Percentiles rank a stretch among this genome's conserved stretches.
These are phyloP conservation scores for Perithous albicinctus DNA, from an alignment of 2,888 invertebrate species.

Conservation along the genomic window DNA sequence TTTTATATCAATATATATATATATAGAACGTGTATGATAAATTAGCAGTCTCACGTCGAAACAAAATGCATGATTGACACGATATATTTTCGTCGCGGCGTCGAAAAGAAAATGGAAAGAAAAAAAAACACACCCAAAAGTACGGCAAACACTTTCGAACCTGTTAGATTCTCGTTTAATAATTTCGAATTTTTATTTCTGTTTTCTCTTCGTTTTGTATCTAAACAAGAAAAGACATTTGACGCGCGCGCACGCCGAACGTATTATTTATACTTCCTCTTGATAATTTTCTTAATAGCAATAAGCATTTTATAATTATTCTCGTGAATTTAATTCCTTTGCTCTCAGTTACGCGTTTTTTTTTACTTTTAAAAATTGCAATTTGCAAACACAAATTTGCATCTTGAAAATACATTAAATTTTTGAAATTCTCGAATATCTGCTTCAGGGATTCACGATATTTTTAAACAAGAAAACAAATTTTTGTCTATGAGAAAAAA, in stretches of 20 bases:
- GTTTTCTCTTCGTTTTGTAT: slow-evolving; percentile 57
- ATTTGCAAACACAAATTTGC: too few species aligned
- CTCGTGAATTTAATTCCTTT: slow-evolving; percentile 44
- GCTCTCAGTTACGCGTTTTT: background rate
- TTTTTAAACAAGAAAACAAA: background rate
- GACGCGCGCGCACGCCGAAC: too few species aligned
- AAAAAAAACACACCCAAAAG: too few species aligned
- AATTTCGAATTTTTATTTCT: slow-evolving; percentile 52
- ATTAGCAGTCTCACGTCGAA: slow-evolving; percentile 25
- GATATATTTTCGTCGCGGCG: slow-evolving; percentile 14
- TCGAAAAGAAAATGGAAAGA: slow-evolving; percentile 50
- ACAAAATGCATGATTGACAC: slow-evolving; percentile 36
- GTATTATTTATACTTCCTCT: slow-evolving; percentile 56
- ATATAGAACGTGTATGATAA: slow-evolving; percentile 47
- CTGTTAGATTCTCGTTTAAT: slow-evolving; percentile 35
- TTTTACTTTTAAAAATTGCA: background rate
- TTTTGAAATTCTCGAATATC: background rate
- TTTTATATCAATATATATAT: slow-evolving; percentile 33
- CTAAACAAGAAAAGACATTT: slow-evolving; percentile 38
- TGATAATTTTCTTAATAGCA: slow-evolving; percentile 29
- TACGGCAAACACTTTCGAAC: slow-evolving; percentile 35
- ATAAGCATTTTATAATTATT: slow-evolving; percentile 58
- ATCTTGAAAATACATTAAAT: background rate
- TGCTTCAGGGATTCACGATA: background rate
- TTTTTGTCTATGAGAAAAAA: background rate